Base-by-base conservation (phyloP, 2,888 invertebrate species). In the Phyllotreta cruciferae region DNA sequence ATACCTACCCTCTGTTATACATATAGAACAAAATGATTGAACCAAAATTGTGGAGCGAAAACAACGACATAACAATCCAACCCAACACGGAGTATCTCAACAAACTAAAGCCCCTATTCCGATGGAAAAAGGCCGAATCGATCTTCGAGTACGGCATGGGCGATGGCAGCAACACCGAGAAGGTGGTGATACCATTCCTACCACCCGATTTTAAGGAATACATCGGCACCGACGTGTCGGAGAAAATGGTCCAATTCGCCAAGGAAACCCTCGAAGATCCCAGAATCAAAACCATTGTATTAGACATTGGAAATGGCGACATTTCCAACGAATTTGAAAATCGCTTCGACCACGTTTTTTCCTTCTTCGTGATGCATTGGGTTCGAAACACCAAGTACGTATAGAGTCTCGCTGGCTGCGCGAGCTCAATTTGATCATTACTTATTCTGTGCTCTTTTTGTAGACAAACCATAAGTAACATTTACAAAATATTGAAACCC, bases 91-190 rank as follows among this genome's bases (percentile, higher is more conserved):
- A 49, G 7, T 45, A 50, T 9, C 36, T 92, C 49, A 84, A 88
- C 39, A 87, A 90, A 73, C 90, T 87, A 75, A 79, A 84, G 3
- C 77, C 81, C 5, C 80, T 45, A 14, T 36, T 66, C n/a, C 34
- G 52, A 53, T 66, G 66, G 66, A 62, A 62, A 13, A 81, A 81
- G 54, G 83, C 82, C 0, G 85, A 85, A 56, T 79, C 79, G 9
- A 78, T 88, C 39, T 73, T 90, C 60, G 92, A 93, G 73, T 84
- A 92, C 47, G 92, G 92, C 0, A 90, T 89, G 65, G 92, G 91
- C 0, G 88, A 90, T 42, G 91, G 91, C 0, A 86, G 87, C 72
- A 88, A 91, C 6, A 86, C 88, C 0, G 83, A 36, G 13, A 24
- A 47, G 13, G 7, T 37, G 4, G 38, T 66, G n/a, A 14, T 63